Evolutionary conservation across 2,888 invertebrate species (phyloP).

Genomic region (Hetaerina titia): DNA sequence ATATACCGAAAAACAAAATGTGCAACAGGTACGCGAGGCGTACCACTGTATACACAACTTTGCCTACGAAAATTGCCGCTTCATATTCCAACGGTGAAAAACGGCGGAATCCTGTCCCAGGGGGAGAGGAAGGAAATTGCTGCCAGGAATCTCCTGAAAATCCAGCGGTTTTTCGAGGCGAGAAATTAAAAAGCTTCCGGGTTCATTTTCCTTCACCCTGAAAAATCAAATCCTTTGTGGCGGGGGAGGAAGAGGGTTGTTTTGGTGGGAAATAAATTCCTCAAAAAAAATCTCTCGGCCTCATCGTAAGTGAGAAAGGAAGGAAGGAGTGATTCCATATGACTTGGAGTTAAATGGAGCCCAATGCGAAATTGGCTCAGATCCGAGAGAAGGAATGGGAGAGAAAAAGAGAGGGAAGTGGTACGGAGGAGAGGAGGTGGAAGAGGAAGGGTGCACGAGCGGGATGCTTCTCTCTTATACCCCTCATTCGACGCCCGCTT

Average conservation of each 20-base stretch:
- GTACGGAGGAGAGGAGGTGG: background rate
- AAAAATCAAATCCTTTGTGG: background rate
- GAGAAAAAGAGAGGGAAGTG: background rate
- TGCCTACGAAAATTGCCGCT: background rate
- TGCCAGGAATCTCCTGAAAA: background rate
- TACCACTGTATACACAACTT: background rate
- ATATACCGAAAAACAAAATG: background rate
- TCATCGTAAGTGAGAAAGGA: background rate
- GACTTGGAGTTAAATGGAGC: background rate
- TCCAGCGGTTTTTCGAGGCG: constrained; percentile 1
- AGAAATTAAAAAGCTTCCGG: constrained; percentile 44
- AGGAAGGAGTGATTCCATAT: background rate
- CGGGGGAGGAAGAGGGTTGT: constrained; percentile 10
- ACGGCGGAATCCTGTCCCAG: background rate
- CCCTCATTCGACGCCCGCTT: background rate
- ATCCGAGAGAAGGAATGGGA: background rate
- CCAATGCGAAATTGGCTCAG: background rate
- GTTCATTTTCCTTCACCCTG: constrained; percentile 37
- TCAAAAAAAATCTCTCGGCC: background rate
- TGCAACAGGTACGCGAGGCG: background rate
- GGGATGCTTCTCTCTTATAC: background rate
- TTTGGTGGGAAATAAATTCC: constrained; percentile 6
- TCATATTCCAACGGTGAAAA: background rate
- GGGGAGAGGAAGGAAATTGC: background rate
- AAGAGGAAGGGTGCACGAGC: background rate